phyloP scores from a whole-genome alignment of 2,113 vertebrate species.

The Eonycteris spelaea region DNA sequence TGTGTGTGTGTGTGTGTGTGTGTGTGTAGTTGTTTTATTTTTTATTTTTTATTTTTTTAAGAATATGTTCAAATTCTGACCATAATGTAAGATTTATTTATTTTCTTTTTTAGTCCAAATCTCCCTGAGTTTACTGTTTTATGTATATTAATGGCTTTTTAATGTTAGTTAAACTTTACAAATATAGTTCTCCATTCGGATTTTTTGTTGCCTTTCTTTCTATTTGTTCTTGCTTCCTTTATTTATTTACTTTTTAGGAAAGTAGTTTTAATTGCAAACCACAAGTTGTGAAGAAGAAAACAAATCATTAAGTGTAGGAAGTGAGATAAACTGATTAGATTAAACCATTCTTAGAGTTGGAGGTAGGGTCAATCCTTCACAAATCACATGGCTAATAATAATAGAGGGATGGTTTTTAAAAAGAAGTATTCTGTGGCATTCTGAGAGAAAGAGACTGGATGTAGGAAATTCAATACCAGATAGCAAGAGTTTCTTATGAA shows the following conservation, averaged over 20 bases:
- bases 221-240: neutral
- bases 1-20: too few relatives aligned
- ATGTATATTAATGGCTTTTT: neutral
- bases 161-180: neutral
- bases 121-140: neutral
- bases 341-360: neutral
- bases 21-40: too few relatives aligned
- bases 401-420: too few relatives aligned
- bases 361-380: neutral
- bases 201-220: neutral
- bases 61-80: neutral
- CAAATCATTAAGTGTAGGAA: neutral
- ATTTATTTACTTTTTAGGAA: neutral
- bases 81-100: neutral
- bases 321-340: neutral
- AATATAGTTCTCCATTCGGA: neutral
- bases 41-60: neutral
- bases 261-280: neutral
- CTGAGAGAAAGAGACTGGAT: neutral
- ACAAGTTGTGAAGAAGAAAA: neutral
- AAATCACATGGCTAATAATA: neutral
- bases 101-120: neutral
- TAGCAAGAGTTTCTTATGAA: neutral
- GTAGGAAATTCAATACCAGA: neutral
- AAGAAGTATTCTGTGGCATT: neutral